These are phyloP conservation scores for Pandemis heparana DNA, from an alignment of 2,888 invertebrate species.

Conservation along the genomic window DNA sequence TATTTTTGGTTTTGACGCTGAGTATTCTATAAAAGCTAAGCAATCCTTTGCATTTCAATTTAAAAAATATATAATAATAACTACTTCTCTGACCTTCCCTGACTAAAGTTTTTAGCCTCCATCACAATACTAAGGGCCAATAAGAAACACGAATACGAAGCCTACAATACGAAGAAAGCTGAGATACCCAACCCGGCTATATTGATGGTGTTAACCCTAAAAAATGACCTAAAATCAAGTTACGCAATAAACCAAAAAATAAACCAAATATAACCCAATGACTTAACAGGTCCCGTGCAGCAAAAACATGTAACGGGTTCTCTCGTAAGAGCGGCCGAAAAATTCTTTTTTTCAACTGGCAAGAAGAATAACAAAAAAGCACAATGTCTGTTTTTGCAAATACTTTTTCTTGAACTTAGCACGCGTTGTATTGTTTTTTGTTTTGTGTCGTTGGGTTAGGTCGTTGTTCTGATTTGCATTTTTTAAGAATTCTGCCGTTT, in stretches of 20 bases:
- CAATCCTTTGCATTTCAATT: too few relatives aligned
- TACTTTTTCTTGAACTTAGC: conserved; percentile 73
- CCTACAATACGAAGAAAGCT: too few relatives aligned
- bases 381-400: conserved; percentile 82
- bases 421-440: conserved; percentile 73
- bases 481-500: conserved; percentile 9
- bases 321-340: conserved; percentile 58
- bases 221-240: not conserved
- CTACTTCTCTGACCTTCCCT: too few relatives aligned
- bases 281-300: conserved; percentile 55
- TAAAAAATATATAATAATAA: too few relatives aligned
- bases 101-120: too few relatives aligned
- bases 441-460: conserved; percentile 70
- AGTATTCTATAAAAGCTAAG: too few relatives aligned
- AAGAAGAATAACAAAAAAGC: conserved; percentile 75
- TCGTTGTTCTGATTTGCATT: conserved; percentile 52
- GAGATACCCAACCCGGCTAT: not conserved
- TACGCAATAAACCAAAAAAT: conserved; percentile 63
- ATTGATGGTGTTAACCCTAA: not conserved
- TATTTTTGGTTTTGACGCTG: too few relatives aligned
- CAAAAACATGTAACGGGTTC: conserved; percentile 80
- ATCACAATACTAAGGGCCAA: too few relatives aligned
- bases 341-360: conserved; percentile 69
- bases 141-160: too few relatives aligned
- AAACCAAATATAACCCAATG: conserved; percentile 59